Percentiles rank a stretch among this genome's conserved stretches.
These are phyloP conservation scores for Stylophora pistillata DNA, from an alignment of 64 coral and sea anemone species.

Conservation along the genomic window DNA sequence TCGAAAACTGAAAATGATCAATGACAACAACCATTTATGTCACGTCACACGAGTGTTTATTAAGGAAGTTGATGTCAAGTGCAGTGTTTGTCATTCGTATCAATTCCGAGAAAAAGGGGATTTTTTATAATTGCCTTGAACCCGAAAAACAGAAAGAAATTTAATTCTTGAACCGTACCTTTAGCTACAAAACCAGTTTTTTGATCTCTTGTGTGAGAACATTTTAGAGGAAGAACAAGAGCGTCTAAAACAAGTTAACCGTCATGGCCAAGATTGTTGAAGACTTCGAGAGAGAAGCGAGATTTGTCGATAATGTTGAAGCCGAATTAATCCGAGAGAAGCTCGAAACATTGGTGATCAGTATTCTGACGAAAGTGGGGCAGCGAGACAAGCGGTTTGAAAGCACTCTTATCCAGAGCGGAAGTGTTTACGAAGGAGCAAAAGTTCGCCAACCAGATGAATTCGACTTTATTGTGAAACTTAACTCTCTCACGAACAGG, in stretches of 20 bases:
- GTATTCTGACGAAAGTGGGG: not conserved
- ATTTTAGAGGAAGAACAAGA: not conserved
- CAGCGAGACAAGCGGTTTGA: conserved; percentile 18
- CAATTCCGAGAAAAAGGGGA: not conserved
- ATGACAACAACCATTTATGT: too few species aligned
- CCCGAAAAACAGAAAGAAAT: too few species aligned
- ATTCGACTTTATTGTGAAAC: conserved; percentile 18
- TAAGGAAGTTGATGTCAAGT: too few species aligned
- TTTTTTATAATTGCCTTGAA: not conserved
- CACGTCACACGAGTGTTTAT: too few species aligned
- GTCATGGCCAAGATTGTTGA: not conserved
- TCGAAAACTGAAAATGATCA: too few species aligned
- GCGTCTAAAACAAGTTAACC: not conserved
- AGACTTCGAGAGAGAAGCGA: not conserved
- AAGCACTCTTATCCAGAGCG: conserved; percentile 27
- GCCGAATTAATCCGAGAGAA: not conserved
- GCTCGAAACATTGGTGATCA: not conserved
- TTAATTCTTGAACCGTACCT: too few species aligned
- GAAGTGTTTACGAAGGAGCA: conserved; percentile 47
- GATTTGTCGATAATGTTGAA: not conserved
- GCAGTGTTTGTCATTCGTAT: too few species aligned
- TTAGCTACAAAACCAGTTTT: not conserved
- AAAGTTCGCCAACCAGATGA: conserved; percentile 17
- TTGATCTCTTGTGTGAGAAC: not conserved
- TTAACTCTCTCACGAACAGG: conserved; percentile 10